Base-by-base conservation (phyloP, 2,888 invertebrate species). In the Stenurella melanura region DNA sequence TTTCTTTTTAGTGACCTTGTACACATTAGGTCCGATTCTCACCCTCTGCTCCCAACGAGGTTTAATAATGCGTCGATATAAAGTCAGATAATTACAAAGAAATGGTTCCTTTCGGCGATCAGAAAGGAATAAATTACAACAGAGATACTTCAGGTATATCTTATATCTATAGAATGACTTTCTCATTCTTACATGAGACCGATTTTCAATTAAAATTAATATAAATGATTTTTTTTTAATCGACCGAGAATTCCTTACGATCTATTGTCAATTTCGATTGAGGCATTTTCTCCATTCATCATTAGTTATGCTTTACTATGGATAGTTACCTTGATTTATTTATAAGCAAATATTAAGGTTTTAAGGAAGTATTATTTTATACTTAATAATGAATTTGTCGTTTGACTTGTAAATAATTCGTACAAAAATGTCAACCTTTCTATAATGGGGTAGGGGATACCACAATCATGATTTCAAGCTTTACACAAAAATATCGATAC, bases 41-140 rank as follows among this genome's bases (percentile, higher is more conserved):
- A 70, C 70, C 70, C 69, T 38, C 60, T 70, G 42, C 34, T 10
- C 38, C 70, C 12, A 54, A 67, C 11, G 54, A 54, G 67, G 38
- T 34, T 60, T 60, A 42, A 60, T 42, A 64, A 64, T 60, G 70
- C 61, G 42, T 70, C 26, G 58, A 70, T 70, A 38, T 17, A 60
- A 60, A 34, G 42, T 19, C 42, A 54, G 75, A 79, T 79, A 79
- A 79, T 79, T 79, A 79, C 73, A 79, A 79, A 78, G 79, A 76
- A 73, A 73, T 69, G 26, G 75, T 67, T 75, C 64, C 58, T 74
- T 79, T 79, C 79, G 80, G 79, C 79, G 74, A 73, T 70, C 72
- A 74, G 75, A 81, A 78, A 78, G 71, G 82, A 82, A 80, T 82
- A 80, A 79, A 82, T 82, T 80, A 82, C 75, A 77, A 79, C 74